A percentile compares a stretch with the other conserved stretches of the same genome.
Evolutionary conservation across 92 coral and sea anemone species (phyloP).

Genomic region (Umimayanthus chanpuru): DNA sequence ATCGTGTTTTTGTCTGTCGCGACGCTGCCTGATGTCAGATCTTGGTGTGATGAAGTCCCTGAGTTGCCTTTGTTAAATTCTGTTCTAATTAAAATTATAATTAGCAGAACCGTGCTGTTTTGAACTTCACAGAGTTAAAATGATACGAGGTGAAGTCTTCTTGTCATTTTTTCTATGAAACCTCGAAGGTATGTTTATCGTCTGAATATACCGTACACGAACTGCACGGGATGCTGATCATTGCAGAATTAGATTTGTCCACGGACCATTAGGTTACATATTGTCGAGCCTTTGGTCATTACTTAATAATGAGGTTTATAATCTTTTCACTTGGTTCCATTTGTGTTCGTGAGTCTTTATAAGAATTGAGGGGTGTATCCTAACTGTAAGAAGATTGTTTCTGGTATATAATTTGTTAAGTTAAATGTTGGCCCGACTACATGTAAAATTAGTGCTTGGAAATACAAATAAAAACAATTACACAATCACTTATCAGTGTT

Average conservation of each 20-base stretch:
- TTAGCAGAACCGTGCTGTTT: slow-evolving; percentile 2
- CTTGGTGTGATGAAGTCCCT: background rate
- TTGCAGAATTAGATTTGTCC: background rate
- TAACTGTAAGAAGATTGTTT: background rate
- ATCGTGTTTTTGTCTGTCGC: background rate
- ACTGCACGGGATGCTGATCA: background rate
- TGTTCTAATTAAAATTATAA: background rate
- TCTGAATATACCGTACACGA: too few relatives aligned
- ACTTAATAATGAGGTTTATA: slow-evolving; percentile 30
- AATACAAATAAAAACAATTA: too few relatives aligned
- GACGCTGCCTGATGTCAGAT: background rate
- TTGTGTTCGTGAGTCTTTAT: background rate
- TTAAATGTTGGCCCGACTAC: too few relatives aligned
- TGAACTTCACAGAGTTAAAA: background rate
- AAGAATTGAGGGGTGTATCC: background rate
- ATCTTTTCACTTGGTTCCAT: background rate
- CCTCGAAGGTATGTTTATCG: background rate
- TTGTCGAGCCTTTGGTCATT: slow-evolving; percentile 1
- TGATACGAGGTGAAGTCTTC: background rate
- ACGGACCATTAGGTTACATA: slow-evolving; percentile 3
- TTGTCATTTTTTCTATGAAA: background rate
- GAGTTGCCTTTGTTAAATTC: background rate
- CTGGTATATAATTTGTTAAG: background rate
- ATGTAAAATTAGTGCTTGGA: too few relatives aligned
- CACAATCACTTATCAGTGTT: background rate